Evolutionary conservation across 2,797 vertebrate genomes (phyloP).

Genomic region (Onychomys torridus): DNA sequence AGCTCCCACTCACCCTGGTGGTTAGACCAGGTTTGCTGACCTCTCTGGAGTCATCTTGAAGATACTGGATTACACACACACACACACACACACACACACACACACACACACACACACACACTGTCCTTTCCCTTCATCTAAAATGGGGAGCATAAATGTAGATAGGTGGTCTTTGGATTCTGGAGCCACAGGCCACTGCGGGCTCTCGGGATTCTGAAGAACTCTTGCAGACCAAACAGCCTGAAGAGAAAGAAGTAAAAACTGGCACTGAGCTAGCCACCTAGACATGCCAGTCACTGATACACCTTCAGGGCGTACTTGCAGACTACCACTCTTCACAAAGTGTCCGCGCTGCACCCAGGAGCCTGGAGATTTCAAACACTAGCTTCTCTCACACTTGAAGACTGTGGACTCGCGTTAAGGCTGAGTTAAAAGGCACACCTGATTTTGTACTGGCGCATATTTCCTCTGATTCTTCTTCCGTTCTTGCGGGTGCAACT

Average conservation of each 20-base stretch:
- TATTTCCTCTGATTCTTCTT: not conserved
- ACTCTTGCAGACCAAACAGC: not conserved
- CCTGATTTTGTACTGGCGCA: not conserved
- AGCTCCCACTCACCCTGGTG: not conserved
- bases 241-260: not conserved
- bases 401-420: not conserved
- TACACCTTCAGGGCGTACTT: not conserved
- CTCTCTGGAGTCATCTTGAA: constrained; percentile 39
- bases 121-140: constrained; percentile 1
- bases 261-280: not conserved
- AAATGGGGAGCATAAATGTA: not conserved
- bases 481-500: not conserved
- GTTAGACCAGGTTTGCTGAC: not conserved
- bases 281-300: constrained; percentile 1
- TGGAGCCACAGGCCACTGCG: not conserved
- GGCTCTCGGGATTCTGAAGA: not conserved
- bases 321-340: not conserved
- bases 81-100: not conserved
- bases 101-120: not conserved
- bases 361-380: constrained; percentile 12
- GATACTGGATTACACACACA: constrained; percentile 10
- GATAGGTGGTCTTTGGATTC: not conserved
- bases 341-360: not conserved
- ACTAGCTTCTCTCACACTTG: not conserved
- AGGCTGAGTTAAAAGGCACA: not conserved